Evolutionary conservation across 2,888 invertebrate species (phyloP), one percentile per base, ranked within the genome.

Genomic region (Didymodactylos carnosus): DNA sequence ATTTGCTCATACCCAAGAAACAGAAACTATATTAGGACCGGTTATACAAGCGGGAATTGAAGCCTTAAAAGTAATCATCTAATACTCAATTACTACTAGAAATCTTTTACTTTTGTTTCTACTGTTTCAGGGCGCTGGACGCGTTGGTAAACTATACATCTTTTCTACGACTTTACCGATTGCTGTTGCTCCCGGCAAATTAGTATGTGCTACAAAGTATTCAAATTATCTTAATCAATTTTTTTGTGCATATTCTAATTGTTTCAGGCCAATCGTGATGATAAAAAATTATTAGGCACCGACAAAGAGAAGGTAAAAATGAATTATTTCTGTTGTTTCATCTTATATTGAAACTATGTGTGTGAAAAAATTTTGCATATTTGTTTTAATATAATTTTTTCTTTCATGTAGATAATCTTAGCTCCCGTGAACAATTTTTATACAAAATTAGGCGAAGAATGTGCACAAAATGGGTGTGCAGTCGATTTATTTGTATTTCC

Each of bases 1-100:
- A 89, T 95, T 94, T 86, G 88, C 87, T 0, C 91, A 93, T 73
- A 94, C 91, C 7, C 88, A 91, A 80, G 94, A 95, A 85, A 97
- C 95, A 0, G 97, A 98, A 86, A 91, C 91, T 0, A 89, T 97
- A 75, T 86, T 98, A 75, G 88, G 93, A 76, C 97, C 98, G 0
- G 98, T 94, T 7, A 93, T 99, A 75, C 91, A 94, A 86, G 97
- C 97, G 51, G 98, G 98, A 39, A 85, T 95, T 72, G 95, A 98
- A 84, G 97, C 97, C 0, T 85, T 98, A 11, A 94, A 92, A 87
- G 92, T 94, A 62, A 27, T 27, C 27, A 53, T 46, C 10, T 46
- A n/a, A n/a, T 11, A 10, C 6, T 14, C n/a, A 14, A 43, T 19
- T 4, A 6, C 16, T 19, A 43, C 14, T 6, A 43, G 11, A 3